phyloP scores from a whole-genome alignment of 1,140 invertebrate genomes.

The Lepidurus couesii region DNA sequence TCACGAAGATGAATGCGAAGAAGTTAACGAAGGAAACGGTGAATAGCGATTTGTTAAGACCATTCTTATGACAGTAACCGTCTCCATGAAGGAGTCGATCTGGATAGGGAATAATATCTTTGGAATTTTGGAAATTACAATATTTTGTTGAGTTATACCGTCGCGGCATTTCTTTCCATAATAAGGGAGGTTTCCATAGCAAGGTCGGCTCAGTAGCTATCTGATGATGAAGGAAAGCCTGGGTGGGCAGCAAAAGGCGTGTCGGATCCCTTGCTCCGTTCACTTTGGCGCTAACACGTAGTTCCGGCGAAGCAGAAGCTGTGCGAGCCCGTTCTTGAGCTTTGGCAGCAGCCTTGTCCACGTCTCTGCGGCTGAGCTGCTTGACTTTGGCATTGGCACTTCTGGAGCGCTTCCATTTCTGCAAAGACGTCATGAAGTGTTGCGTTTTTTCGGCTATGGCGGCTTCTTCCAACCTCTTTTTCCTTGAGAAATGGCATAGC shows the following conservation, averaged over 20 bases:
- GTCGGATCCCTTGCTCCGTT: constrained; percentile 24
- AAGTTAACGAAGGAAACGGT: not conserved
- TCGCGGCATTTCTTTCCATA: not conserved
- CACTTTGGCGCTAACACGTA: not conserved
- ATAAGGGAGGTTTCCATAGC: not conserved
- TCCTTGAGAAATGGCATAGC: not conserved
- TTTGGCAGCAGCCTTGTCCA: not conserved
- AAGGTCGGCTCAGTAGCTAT: not conserved
- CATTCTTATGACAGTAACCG: not conserved
- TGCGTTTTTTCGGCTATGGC: not conserved
- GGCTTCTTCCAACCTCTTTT: not conserved
- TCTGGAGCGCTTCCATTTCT: constrained; percentile 7
- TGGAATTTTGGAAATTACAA: not conserved
- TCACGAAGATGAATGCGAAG: not conserved
- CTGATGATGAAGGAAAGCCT: constrained; percentile 22
- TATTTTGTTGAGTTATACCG: not conserved
- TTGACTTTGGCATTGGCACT: not conserved
- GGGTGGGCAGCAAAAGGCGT: constrained; percentile 30
- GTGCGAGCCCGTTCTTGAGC: constrained; percentile 13
- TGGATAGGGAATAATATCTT: not conserved
- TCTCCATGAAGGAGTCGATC: not conserved
- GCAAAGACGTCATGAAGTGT: not conserved
- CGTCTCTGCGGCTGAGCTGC: not conserved
- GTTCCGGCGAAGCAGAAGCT: constrained; percentile 21
- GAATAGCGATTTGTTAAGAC: not conserved